A percentile compares a stretch with the other conserved stretches of the same genome.
Evolutionary conservation across 2,113 vertebrate genomes (phyloP).

Genomic region (Corythoichthys intestinalis): DNA sequence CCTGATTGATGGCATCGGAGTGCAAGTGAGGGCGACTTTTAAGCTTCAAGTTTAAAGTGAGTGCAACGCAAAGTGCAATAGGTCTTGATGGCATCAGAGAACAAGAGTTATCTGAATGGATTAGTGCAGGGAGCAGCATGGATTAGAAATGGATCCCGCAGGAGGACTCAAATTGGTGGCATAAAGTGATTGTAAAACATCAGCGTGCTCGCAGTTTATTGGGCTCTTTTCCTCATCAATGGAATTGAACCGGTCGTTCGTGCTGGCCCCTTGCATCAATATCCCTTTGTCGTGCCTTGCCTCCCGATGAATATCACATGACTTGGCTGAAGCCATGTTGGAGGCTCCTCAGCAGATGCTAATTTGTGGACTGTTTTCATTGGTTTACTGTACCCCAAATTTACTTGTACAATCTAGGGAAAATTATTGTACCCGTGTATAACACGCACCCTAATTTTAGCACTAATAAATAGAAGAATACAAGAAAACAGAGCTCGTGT

Average conservation of each 20-base stretch:
- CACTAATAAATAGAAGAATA: too few species aligned
- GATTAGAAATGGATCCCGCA: slow-evolving; percentile 58
- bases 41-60: not conserved
- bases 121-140: slow-evolving; percentile 61
- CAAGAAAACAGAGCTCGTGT: too few species aligned
- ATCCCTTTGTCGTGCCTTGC: slow-evolving; percentile 8
- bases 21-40: not conserved
- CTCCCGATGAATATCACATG: not conserved
- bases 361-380: not conserved
- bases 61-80: not conserved
- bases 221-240: slow-evolving; percentile 25
- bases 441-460: too few species aligned
- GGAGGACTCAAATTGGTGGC: slow-evolving; percentile 54
- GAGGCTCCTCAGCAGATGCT: not conserved
- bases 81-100: not conserved
- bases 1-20: not conserved
- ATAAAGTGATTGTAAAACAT: slow-evolving; percentile 62
- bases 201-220: slow-evolving; percentile 37
- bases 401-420: too few species aligned
- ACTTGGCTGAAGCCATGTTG: slow-evolving; percentile 1
- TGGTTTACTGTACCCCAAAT: not conserved
- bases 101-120: slow-evolving; percentile 70
- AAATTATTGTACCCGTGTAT: too few species aligned
- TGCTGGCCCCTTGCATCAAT: slow-evolving; percentile 13
- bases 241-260: slow-evolving; percentile 34